Evolutionary conservation across 2,797 vertebrate species (phyloP), one percentile per base, ranked within the genome.

Genomic region (Pseudochromis fuscus): DNA sequence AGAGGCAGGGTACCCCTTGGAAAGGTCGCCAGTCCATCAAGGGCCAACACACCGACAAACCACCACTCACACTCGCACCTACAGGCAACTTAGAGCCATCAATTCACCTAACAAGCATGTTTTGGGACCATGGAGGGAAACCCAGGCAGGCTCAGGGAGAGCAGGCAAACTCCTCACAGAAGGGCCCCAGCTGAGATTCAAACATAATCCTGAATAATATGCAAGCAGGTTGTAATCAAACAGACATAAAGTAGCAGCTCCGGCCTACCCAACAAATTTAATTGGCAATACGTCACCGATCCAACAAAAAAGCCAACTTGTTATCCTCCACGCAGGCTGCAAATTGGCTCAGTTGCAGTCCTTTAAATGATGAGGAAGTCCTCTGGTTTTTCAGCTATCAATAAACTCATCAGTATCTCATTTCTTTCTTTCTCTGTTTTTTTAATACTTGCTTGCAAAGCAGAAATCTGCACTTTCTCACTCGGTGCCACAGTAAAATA

Each of bases 401-500:
- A 61, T 40, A 65, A 55, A 82, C 73, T 56, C 10, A 50, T 64
- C 33, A 44, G n/a, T 9, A 48, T 70, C 12, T 50, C 12, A 7
- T 13, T 60, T 62, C 35, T 4, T 16, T 42, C n/a, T 62, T 37
- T 2, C 10, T 35, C 24, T 64, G 13, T 2, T 28, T 23, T 33
- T 16, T 68, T 61, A 35, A 68, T 62, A 59, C 25, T 40, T 24
- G 35, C 53, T 51, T 60, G 24, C 27, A 51, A 69, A 68, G 42
- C 51, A 15, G 15, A 72, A 56, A 60, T 65, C 42, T 44, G 9
- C 50, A 56, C 30, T 71, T 67, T 66, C 24, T 73, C 7, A 40
- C 35, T 68, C 42, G 59, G 35, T 16, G 59, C 35, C 48, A 63
- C 58, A 53, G 62, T 72, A 57, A 75, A 78, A 75, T 16, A 63